These are phyloP conservation scores for Haliclystus octoradiatus DNA, from an alignment of 30 jellyfish, hydroid and myxozoan species.

Conservation along the genomic window DNA sequence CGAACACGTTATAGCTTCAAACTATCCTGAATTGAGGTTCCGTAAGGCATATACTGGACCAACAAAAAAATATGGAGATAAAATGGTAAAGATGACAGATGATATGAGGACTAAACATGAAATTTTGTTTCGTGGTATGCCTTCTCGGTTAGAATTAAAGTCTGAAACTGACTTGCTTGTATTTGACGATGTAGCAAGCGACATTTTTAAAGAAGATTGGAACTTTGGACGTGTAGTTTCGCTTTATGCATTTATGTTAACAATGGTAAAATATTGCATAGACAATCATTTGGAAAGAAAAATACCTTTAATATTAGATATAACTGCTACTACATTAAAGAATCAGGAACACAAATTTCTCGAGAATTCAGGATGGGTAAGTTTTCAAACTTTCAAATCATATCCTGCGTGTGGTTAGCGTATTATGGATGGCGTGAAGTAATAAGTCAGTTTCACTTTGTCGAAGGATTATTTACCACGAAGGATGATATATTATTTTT, in stretches of 20 bases:
- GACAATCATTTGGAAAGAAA: slow-evolving; percentile 13
- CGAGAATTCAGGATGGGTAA: slow-evolving; percentile 49
- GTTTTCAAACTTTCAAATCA: too few species aligned
- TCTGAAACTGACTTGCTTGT: slow-evolving; percentile 4
- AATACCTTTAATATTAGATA: slow-evolving; percentile 1
- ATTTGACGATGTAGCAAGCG: slow-evolving; percentile 17
- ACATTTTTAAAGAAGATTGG: slow-evolving; percentile 25
- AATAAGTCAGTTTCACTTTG: too few species aligned
- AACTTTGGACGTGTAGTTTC: slow-evolving; percentile 53
- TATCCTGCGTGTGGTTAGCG: too few species aligned
- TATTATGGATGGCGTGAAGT: too few species aligned
- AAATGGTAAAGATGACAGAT: slow-evolving; percentile 26
- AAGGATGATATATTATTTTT: too few species aligned
- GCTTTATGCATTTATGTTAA: slow-evolving; percentile 19
- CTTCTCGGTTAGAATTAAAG: slow-evolving; percentile 9
- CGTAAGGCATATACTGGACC: neutral
- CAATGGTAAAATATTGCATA: slow-evolving; percentile 16
- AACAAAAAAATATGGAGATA: slow-evolving; percentile 20
- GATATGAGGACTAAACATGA: slow-evolving; percentile 39
- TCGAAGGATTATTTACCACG: too few species aligned
- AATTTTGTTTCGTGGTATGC: slow-evolving; percentile 19
- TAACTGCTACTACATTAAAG: slow-evolving; percentile 6
- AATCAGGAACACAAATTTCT: slow-evolving; percentile 17
- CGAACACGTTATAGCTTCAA: neutral
- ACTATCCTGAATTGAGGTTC: neutral